phyloP scores from a whole-genome alignment of 2,797 vertebrate species.

The Chanos chanos region DNA sequence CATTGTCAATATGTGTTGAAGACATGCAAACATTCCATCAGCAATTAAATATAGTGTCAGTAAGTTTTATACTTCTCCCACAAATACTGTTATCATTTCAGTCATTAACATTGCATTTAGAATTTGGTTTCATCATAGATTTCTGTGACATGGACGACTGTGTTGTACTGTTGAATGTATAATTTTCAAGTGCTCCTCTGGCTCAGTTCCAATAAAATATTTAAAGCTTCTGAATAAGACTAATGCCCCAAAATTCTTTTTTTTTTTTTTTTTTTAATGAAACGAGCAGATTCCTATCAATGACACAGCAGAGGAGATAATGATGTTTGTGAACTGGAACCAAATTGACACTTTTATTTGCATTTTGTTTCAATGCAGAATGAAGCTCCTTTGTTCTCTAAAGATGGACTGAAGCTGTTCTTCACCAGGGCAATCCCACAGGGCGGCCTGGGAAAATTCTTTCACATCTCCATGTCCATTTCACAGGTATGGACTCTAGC shows the following conservation, averaged over 20 bases:
- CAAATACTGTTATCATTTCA: background rate
- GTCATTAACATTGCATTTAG: conserved; percentile 1
- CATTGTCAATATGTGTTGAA: background rate
- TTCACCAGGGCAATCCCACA: conserved; percentile 91
- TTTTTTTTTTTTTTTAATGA: too few relatives aligned
- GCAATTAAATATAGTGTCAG: background rate
- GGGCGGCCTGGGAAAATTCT: conserved; percentile 89
- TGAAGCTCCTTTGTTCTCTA: conserved; percentile 89
- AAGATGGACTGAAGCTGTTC: conserved; percentile 87
- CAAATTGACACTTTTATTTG: too few relatives aligned
- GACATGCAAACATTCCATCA: background rate
- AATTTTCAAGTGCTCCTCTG: conserved; percentile 7
- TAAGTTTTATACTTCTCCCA: background rate
- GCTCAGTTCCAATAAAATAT: conserved; percentile 15
- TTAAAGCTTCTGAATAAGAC: background rate
- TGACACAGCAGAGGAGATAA: background rate
- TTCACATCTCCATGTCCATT: conserved; percentile 90
- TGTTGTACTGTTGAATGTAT: background rate
- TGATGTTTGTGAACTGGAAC: background rate
- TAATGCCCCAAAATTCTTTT: background rate
- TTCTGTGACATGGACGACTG: background rate
- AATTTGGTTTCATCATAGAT: conserved; percentile 17
- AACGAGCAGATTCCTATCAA: too few relatives aligned
- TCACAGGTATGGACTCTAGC: conserved; percentile 77
- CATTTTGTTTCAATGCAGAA: too few relatives aligned